Evolutionary conservation across 2,797 vertebrate species (phyloP).

Genomic region (Channa striata): DNA sequence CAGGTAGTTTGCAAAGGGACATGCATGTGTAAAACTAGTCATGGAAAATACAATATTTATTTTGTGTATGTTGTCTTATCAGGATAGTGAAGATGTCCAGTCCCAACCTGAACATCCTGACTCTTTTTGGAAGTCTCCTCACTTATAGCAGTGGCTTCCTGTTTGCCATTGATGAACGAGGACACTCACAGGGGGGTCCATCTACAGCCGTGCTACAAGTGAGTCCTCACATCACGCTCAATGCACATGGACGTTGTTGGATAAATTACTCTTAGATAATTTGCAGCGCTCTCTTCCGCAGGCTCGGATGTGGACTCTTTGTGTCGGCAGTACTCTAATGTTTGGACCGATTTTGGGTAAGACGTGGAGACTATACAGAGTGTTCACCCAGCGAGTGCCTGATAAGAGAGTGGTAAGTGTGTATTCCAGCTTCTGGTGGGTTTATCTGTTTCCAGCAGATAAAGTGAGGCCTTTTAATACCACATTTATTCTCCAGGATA

Average conservation of each 20-base stretch:
- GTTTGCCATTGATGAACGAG: constrained; percentile 87
- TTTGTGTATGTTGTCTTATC: constrained; percentile 28
- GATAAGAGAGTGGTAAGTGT: constrained; percentile 95
- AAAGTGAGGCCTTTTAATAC: neutral
- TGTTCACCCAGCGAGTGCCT: constrained; percentile 94
- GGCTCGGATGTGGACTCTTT: constrained; percentile 91
- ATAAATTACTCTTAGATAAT: neutral
- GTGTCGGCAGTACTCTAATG: constrained; percentile 91
- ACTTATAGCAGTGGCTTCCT: constrained; percentile 93
- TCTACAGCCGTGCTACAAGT: constrained; percentile 90
- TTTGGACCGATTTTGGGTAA: constrained; percentile 96
- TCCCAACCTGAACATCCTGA: constrained; percentile 95
- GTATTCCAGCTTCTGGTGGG: neutral
- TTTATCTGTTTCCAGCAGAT: neutral
- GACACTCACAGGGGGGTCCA: constrained; percentile 65
- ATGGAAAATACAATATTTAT: neutral
- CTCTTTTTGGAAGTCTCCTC: constrained; percentile 91
- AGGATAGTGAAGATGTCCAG: constrained; percentile 99
- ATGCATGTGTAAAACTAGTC: neutral
- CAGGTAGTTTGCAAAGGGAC: constrained; percentile 82
- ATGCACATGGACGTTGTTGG: neutral
- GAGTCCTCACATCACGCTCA: constrained; percentile 2
- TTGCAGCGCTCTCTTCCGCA: constrained; percentile 51
- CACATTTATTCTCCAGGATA: neutral
- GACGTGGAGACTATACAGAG: constrained; percentile 96